Percentiles rank a stretch among this genome's conserved stretches.
Conservation (phyloP, 2,888 invertebrate species). For the Epistrophe grossulariae region DNA sequence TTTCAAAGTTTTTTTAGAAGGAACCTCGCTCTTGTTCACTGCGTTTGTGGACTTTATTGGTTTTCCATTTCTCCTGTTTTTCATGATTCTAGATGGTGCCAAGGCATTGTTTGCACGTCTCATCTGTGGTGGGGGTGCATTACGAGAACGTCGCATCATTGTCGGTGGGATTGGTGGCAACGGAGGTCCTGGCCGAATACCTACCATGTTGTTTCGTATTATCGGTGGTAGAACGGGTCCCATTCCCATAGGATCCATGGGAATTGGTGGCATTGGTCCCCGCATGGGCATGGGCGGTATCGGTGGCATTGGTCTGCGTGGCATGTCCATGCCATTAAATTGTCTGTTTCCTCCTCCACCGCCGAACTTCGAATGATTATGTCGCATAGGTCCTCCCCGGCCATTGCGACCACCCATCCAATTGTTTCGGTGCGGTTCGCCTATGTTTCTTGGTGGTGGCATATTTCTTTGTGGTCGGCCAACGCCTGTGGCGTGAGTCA, state of each 20-base stretch:
- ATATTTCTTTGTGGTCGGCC: slow-evolving; percentile 73
- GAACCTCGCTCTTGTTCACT: slow-evolving; percentile 76
- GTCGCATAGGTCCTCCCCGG: slow-evolving; percentile 45
- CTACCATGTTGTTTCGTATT: slow-evolving; percentile 76
- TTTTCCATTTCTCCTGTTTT: slow-evolving; percentile 79
- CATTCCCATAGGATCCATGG: slow-evolving; percentile 72
- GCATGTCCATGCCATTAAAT: slow-evolving; percentile 60
- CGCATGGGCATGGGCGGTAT: slow-evolving; percentile 77
- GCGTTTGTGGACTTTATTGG: slow-evolving; percentile 79
- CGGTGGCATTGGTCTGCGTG: slow-evolving; percentile 77
- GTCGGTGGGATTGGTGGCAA: slow-evolving; percentile 78
- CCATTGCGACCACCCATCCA: slow-evolving; percentile 64
- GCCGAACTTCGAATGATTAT: slow-evolving; percentile 51
- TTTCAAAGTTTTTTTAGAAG: slow-evolving; percentile 81
- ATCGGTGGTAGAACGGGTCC: slow-evolving; percentile 75
- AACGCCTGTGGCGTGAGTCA: slow-evolving; percentile 35
- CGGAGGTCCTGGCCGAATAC: slow-evolving; percentile 72
- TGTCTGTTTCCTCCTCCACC: slow-evolving; percentile 47
- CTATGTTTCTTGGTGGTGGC: slow-evolving; percentile 77
- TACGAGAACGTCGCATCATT: slow-evolving; percentile 73
- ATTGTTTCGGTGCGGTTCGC: slow-evolving; percentile 56
- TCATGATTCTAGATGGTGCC: slow-evolving; percentile 78
- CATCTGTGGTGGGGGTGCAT: slow-evolving; percentile 77
- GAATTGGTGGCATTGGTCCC: slow-evolving; percentile 70
- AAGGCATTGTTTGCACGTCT: slow-evolving; percentile 71